Percentiles rank a stretch among this genome's conserved stretches.
These are phyloP conservation scores for Catonia carolina DNA, from an alignment of 2,888 invertebrate species.

Conservation along the genomic window DNA sequence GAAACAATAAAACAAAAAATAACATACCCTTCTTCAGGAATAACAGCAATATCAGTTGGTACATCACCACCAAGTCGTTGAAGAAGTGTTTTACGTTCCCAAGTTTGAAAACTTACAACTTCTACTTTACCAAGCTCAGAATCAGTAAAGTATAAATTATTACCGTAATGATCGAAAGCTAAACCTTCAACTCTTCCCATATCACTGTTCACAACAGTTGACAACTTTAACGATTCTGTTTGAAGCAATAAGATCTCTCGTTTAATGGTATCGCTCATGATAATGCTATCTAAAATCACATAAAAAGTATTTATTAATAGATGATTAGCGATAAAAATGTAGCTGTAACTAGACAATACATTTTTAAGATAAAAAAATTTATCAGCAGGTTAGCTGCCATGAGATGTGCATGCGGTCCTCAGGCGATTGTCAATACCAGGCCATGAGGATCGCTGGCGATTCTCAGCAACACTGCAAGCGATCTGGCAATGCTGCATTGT, in stretches of 20 bases:
- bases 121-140: constrained; percentile 56
- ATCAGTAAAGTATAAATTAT: constrained; percentile 69
- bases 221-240: constrained; percentile 33
- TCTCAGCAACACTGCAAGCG: too few relatives aligned
- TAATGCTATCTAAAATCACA: constrained; percentile 35
- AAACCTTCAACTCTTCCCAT: constrained; percentile 50
- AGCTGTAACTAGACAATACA: too few relatives aligned
- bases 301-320: neutral
- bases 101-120: constrained; percentile 54
- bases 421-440: too few relatives aligned
- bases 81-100: constrained; percentile 53
- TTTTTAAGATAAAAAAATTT: too few relatives aligned
- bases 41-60: constrained; percentile 62
- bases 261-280: constrained; percentile 47
- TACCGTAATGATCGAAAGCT: constrained; percentile 61
- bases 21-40: constrained; percentile 58
- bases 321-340: too few relatives aligned
- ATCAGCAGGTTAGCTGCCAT: too few relatives aligned
- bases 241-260: constrained; percentile 46
- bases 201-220: constrained; percentile 42
- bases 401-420: too few relatives aligned
- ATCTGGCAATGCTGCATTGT: too few relatives aligned
- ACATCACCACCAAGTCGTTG: constrained; percentile 51
- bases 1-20: too few relatives aligned
- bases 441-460: too few relatives aligned